Conservation (phyloP, 1,140 invertebrate species). For the Aphelinus atriplicis region DNA sequence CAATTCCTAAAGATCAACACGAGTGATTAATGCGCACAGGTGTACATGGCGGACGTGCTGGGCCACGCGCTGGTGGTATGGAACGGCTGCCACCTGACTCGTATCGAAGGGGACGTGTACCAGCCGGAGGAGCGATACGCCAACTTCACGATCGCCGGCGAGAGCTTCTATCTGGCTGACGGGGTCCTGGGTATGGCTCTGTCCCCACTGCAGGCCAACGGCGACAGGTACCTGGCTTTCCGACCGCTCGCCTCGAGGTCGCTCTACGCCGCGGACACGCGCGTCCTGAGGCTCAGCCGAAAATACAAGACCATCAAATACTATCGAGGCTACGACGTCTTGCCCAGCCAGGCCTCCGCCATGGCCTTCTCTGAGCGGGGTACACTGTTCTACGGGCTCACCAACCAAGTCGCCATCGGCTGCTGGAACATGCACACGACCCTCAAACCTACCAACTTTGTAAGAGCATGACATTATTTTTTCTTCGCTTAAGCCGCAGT, state of each 20-base stretch:
- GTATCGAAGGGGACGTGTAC: slow-evolving; percentile 12
- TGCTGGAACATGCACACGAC: slow-evolving; percentile 55
- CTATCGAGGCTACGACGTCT: slow-evolving; percentile 56
- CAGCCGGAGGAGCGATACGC: slow-evolving; percentile 44
- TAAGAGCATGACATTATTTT: slow-evolving; percentile 18
- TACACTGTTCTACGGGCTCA: slow-evolving; percentile 55
- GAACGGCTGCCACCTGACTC: slow-evolving; percentile 46
- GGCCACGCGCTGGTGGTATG: slow-evolving; percentile 71
- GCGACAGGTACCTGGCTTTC: slow-evolving; percentile 48
- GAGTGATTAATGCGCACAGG: slow-evolving; percentile 43
- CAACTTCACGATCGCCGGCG: slow-evolving; percentile 66
- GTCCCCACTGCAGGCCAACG: slow-evolving; percentile 46
- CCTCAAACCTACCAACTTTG: slow-evolving; percentile 37
- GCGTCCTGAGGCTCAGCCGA: slow-evolving; percentile 41
- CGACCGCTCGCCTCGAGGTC: slow-evolving; percentile 56
- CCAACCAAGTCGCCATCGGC: slow-evolving; percentile 52
- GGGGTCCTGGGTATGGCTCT: slow-evolving; percentile 60
- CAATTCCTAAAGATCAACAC: too few species aligned
- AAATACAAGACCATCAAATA: slow-evolving; percentile 38
- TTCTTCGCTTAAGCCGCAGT: too few species aligned
- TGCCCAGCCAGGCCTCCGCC: slow-evolving; percentile 48
- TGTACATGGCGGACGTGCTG: slow-evolving; percentile 71
- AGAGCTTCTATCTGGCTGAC: slow-evolving; percentile 56
- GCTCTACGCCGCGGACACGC: slow-evolving; percentile 48
- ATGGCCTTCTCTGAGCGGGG: slow-evolving; percentile 53